Percentiles rank a stretch among this genome's conserved stretches.
phyloP scores from a whole-genome alignment of 1,140 invertebrate genomes.

The Orius laevigatus region DNA sequence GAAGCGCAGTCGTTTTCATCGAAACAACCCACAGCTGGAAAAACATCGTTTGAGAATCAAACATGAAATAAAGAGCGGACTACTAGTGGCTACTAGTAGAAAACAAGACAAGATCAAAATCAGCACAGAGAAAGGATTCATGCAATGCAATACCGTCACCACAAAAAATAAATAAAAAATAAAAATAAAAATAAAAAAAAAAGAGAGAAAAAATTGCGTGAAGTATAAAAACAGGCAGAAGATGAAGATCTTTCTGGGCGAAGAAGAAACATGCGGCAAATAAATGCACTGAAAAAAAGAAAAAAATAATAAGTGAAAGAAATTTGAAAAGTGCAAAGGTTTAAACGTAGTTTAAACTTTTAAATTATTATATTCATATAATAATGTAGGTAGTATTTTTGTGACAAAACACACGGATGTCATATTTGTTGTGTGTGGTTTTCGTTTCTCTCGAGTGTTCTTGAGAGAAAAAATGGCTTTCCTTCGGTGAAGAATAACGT shows the following conservation, averaged over 20 bases:
- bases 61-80: not conserved
- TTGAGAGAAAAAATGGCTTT: no score
- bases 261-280: constrained; percentile 12
- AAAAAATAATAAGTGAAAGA: constrained; percentile 10
- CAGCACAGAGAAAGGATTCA: constrained; percentile 8
- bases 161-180: constrained; percentile 6
- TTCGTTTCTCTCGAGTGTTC: no score
- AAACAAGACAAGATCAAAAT: not conserved
- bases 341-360: no score
- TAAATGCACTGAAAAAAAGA: constrained; percentile 7
- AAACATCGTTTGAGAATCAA: constrained; percentile 9
- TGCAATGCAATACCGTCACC: constrained; percentile 3
- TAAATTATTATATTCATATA: no score
- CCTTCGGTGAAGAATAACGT: not conserved
- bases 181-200: constrained; percentile 3
- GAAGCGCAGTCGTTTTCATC: constrained; percentile 51
- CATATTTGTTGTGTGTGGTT: constrained; percentile 9
- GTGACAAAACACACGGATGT: constrained; percentile 6
- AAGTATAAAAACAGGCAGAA: constrained; percentile 3
- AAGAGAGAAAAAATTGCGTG: not conserved
- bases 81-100: not conserved
- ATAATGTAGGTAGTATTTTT: no score
- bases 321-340: no score
- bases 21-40: constrained; percentile 47
- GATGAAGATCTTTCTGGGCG: not conserved